Conservation (phyloP, 2,797 vertebrate species). For the Cichlasoma orientale region DNA sequence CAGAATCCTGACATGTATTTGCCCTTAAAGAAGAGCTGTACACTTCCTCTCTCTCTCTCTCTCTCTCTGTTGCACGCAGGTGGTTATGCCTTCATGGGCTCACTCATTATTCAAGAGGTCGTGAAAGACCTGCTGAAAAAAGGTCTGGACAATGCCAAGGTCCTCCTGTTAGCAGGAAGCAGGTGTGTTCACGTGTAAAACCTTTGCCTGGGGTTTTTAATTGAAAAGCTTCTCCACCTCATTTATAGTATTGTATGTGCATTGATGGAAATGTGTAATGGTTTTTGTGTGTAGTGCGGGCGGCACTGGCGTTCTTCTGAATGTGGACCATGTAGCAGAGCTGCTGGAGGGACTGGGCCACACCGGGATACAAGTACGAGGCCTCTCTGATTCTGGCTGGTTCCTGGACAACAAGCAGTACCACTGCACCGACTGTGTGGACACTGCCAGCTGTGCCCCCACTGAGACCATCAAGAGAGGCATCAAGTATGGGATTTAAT, state of each 20-base stretch:
- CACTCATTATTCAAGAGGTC: slow-evolving; percentile 95
- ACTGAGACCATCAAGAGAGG: slow-evolving; percentile 86
- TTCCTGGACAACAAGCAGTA: slow-evolving; percentile 98
- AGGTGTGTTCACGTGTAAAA: slow-evolving; percentile 77
- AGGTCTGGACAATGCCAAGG: slow-evolving; percentile 92
- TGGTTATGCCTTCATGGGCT: slow-evolving; percentile 96
- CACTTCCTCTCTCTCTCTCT: background rate
- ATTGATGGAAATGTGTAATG: background rate
- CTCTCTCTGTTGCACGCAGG: slow-evolving; percentile 71
- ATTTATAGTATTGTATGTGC: background rate
- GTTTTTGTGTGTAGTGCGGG: slow-evolving; percentile 84
- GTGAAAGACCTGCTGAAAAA: slow-evolving; percentile 90
- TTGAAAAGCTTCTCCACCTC: background rate
- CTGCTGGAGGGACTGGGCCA: slow-evolving; percentile 90
- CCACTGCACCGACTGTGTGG: slow-evolving; percentile 89
- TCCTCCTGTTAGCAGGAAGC: slow-evolving; percentile 94
- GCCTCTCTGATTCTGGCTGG: slow-evolving; percentile 95
- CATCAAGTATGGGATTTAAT: slow-evolving; percentile 78
- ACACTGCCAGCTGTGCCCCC: slow-evolving; percentile 85
- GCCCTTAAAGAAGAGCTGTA: background rate
- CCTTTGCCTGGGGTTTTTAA: background rate
- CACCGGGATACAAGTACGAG: slow-evolving; percentile 90
- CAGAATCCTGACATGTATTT: background rate
- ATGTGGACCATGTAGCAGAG: slow-evolving; percentile 92
- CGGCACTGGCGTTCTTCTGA: slow-evolving; percentile 94